Evolutionary conservation across 2,113 vertebrate species (phyloP).

Genomic region (Ctenodactylus gundi): DNA sequence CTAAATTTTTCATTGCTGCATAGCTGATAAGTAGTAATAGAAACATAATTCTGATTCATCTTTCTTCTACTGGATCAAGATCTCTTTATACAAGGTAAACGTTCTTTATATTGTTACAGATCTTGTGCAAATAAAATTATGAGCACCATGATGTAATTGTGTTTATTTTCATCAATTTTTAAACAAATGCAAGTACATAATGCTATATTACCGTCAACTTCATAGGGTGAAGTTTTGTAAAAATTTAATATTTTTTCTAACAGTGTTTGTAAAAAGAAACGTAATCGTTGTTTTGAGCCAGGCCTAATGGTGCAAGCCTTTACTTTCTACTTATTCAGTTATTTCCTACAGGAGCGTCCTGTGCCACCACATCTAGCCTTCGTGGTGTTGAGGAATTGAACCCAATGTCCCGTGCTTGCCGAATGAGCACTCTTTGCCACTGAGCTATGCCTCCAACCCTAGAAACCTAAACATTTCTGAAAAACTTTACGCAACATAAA

Average conservation of each 20-base stretch:
- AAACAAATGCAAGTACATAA: conserved; percentile 34
- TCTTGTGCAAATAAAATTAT: conserved; percentile 27
- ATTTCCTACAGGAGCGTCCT: no score
- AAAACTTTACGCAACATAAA: neutral
- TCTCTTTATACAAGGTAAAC: conserved; percentile 15
- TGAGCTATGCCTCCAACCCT: no score
- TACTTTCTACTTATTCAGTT: no score
- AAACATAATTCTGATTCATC: neutral
- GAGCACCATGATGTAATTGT: conserved; percentile 10
- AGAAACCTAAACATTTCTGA: neutral
- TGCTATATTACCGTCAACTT: neutral
- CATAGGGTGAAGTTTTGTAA: neutral
- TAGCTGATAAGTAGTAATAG: neutral
- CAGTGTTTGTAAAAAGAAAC: neutral
- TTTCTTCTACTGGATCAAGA: neutral
- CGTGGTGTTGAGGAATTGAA: no score
- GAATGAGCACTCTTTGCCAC: no score
- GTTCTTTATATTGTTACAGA: neutral
- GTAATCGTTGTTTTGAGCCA: no score
- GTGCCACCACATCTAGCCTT: no score
- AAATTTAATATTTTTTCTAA: conserved; percentile 28
- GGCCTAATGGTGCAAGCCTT: no score
- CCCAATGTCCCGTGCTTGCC: no score
- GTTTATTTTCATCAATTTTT: conserved; percentile 31
- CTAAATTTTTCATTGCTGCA: neutral